These are phyloP conservation scores for Bursaphelenchus mucronatus DNA, from an alignment of 1,140 invertebrate genomes.

Conservation along the genomic window DNA sequence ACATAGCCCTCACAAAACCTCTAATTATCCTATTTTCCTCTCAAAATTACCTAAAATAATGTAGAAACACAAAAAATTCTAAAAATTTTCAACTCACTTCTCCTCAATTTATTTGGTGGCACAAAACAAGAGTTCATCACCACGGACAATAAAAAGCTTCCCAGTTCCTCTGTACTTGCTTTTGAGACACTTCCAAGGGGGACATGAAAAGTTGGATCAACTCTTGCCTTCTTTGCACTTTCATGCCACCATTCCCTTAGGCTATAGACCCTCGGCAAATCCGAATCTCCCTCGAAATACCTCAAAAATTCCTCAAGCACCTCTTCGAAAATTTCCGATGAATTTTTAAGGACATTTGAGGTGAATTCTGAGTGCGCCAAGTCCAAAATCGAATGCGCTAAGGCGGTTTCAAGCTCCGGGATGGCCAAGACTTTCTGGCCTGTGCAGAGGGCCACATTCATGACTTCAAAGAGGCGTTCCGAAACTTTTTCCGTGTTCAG, in stretches of 20 bases:
- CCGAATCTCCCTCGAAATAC: conserved; percentile 19
- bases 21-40: no score
- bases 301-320: conserved; percentile 18
- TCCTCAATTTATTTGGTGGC: conserved; percentile 16
- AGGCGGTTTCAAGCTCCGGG: conserved; percentile 10
- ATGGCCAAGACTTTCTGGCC: conserved; percentile 8
- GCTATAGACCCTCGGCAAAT: conserved; percentile 18
- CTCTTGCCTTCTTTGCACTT: conserved; percentile 15
- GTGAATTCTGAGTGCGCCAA: conserved; percentile 19
- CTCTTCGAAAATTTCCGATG: conserved; percentile 10
- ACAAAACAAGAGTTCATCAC: conserved; percentile 20
- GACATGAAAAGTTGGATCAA: conserved; percentile 23
- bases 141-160: conserved; percentile 18
- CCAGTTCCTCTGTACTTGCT: conserved; percentile 13
- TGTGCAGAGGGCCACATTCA: conserved; percentile 20
- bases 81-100: conserved; percentile 10
- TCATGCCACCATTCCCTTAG: conserved; percentile 26
- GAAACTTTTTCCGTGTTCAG: conserved; percentile 25
- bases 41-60: no score
- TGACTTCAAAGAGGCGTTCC: conserved; percentile 13
- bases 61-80: no score
- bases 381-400: conserved; percentile 15
- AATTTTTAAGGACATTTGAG: conserved; percentile 3
- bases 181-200: conserved; percentile 18
- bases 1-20: no score